Evolutionary conservation across 2,797 vertebrate species (phyloP).

Genomic region (Chaetodon trifasciatus): DNA sequence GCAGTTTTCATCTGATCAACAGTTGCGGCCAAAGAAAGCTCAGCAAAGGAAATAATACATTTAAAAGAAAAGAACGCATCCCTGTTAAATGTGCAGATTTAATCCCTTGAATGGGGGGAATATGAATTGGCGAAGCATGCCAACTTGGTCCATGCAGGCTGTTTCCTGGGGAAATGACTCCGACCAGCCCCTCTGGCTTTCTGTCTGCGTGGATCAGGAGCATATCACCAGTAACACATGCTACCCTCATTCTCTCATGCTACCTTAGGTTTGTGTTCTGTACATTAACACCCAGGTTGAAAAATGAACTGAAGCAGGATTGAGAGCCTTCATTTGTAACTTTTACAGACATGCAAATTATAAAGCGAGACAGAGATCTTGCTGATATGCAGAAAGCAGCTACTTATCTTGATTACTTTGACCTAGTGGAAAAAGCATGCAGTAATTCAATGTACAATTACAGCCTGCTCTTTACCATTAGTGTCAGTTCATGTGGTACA

Average conservation of each 20-base stretch:
- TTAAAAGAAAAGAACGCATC: constrained; percentile 36
- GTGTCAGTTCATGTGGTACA: constrained; percentile 39
- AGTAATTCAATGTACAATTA: constrained; percentile 54
- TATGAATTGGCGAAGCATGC: constrained; percentile 42
- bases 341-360: constrained; percentile 14
- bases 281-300: constrained; percentile 5
- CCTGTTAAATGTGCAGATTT: constrained; percentile 42
- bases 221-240: constrained; percentile 54
- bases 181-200: constrained; percentile 41
- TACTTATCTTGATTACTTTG: constrained; percentile 54
- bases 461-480: constrained; percentile 43
- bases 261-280: not conserved
- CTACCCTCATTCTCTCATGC: constrained; percentile 25
- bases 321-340: constrained; percentile 5
- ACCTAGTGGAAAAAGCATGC: constrained; percentile 29
- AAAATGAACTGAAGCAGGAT: constrained; percentile 6
- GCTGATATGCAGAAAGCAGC: constrained; percentile 45
- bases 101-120: constrained; percentile 49
- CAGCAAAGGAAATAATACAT: constrained; percentile 16
- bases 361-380: constrained; percentile 38
- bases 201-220: constrained; percentile 51
- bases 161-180: constrained; percentile 62
- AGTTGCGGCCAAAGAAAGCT: constrained; percentile 2
- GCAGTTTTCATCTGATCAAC: constrained; percentile 17
- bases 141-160: constrained; percentile 45